A percentile compares a stretch with the other conserved stretches of the same genome.
phyloP scores from a whole-genome alignment of 1,140 invertebrate genomes.

The Leptinotarsa undecemlineata region DNA sequence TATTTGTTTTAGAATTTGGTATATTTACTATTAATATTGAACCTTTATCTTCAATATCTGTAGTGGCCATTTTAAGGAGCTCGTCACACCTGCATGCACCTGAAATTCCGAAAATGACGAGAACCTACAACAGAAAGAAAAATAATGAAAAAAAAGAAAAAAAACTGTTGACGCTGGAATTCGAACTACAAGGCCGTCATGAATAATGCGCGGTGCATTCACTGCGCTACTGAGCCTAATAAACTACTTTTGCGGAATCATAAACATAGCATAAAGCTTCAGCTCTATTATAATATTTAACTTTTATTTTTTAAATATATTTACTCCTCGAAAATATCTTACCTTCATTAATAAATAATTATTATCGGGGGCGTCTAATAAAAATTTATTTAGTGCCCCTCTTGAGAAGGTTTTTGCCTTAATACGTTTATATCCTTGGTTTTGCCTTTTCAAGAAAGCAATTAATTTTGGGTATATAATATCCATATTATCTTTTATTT shows the following conservation, averaged over 20 bases:
- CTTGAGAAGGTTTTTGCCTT: not conserved
- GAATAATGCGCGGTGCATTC: too few species aligned
- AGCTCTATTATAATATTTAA: conserved; percentile 1
- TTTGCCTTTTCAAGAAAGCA: not conserved
- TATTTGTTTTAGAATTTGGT: too few species aligned
- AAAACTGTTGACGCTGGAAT: not conserved
- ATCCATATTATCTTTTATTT: conserved; percentile 14
- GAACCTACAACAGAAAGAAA: not conserved
- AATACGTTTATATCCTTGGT: not conserved
- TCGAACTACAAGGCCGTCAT: not conserved
- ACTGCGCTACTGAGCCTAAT: too few species aligned
- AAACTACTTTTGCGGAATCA: not conserved
- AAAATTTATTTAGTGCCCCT: not conserved
- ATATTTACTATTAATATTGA: too few species aligned
- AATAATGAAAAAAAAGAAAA: not conserved
- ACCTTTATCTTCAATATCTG: too few species aligned
- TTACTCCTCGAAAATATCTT: not conserved
- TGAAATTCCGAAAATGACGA: not conserved
- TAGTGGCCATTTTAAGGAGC: too few species aligned
- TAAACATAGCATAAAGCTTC: not conserved
- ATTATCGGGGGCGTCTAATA: too few species aligned
- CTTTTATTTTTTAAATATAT: not conserved
- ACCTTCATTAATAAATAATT: conserved; percentile 4
- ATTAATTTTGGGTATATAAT: conserved; percentile 17
- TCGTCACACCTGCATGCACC: not conserved